phyloP scores from a whole-genome alignment of 1,140 invertebrate genomes.

The Lamellibrachia luymesi region DNA sequence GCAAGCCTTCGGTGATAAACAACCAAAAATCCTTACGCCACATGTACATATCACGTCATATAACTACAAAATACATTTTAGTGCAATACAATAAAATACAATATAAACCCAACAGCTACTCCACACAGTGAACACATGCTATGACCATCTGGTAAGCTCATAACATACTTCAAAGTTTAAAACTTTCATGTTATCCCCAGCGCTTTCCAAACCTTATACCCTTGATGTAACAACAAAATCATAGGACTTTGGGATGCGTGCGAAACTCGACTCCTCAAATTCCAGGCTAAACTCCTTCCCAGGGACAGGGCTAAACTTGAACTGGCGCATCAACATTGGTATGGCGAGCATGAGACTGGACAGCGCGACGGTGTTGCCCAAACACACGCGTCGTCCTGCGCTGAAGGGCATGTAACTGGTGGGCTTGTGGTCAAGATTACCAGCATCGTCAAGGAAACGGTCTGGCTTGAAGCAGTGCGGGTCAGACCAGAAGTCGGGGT shows the following conservation, averaged over 20 bases:
- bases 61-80: too few species aligned
- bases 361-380: neutral
- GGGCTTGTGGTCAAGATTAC: conserved; percentile 29
- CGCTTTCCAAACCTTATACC: neutral
- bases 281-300: neutral
- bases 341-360: neutral
- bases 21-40: too few species aligned
- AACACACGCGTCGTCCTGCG: neutral
- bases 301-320: neutral
- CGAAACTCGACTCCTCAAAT: neutral
- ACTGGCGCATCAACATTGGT: neutral
- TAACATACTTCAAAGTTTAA: neutral
- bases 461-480: conserved; percentile 76
- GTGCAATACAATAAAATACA: too few species aligned
- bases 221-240: neutral
- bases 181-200: neutral
- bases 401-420: conserved; percentile 6
- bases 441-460: conserved; percentile 45
- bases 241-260: neutral
- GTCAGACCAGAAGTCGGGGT: conserved; percentile 69
- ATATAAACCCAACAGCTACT: too few species aligned
- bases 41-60: too few species aligned
- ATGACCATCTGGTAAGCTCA: neutral
- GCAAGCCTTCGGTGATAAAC: too few species aligned
- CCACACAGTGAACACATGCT: neutral